Conservation (phyloP, 2,888 invertebrate species). For the Nowickia ferox region DNA sequence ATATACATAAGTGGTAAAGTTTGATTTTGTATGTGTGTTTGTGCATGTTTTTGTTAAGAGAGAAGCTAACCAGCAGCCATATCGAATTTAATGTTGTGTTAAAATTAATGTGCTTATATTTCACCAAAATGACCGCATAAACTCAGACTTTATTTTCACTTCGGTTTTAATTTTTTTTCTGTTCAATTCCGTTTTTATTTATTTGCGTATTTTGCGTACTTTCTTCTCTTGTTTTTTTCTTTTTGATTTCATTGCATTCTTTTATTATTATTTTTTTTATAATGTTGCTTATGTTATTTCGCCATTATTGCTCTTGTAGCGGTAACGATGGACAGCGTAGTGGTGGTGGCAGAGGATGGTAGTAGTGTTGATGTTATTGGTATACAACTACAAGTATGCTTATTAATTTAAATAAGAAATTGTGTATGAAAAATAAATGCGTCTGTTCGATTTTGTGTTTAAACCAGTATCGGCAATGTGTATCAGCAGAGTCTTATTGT, state of each 20-base stretch:
- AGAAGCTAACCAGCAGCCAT: conserved; percentile 59
- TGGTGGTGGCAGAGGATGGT: conserved; percentile 4
- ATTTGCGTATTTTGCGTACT: conserved; percentile 11
- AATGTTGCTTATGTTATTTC: conserved; percentile 63
- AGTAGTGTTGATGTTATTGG: conserved; percentile 18
- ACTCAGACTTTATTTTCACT: conserved; percentile 76
- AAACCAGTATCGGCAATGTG: neutral
- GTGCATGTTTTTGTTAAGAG: neutral
- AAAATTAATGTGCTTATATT: conserved; percentile 82
- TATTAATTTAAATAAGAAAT: conserved; percentile 46
- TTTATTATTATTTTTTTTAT: conserved; percentile 68
- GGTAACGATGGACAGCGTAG: conserved; percentile 36
- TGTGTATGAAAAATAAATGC: conserved; percentile 34
- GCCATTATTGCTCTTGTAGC: conserved; percentile 59
- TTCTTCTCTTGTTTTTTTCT: conserved; percentile 1
- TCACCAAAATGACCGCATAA: conserved; percentile 79
- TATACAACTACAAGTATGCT: neutral
- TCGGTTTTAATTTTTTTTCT: conserved; percentile 72
- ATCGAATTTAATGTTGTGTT: conserved; percentile 78
- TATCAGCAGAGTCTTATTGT: conserved; percentile 14
- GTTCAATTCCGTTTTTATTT: conserved; percentile 52
- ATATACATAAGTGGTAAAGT: neutral
- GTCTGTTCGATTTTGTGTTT: neutral
- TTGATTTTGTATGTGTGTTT: neutral
- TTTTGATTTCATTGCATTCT: conserved; percentile 59